phyloP scores from a whole-genome alignment of 1,140 invertebrate species.

The Sipha flava region DNA sequence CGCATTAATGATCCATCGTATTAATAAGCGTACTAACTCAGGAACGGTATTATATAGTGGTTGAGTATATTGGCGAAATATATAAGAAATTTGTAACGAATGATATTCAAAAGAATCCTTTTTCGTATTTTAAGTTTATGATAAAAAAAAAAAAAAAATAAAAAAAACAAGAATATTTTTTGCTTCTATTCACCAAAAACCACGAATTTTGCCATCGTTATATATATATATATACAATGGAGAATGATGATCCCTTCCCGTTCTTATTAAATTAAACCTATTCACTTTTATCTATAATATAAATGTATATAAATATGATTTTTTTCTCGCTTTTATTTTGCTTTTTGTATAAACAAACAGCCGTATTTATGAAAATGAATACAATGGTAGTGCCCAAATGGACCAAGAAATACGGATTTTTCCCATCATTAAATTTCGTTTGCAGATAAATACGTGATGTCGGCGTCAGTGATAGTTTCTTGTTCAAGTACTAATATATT shows the following conservation, averaged over 20 bases:
- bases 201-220: background rate
- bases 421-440: background rate
- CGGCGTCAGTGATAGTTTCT: constrained; percentile 2
- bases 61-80: too few species aligned
- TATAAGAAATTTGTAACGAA: background rate
- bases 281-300: too few species aligned
- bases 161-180: background rate
- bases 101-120: background rate
- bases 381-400: background rate
- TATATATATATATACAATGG: background rate
- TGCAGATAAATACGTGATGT: background rate
- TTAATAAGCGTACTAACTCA: too few species aligned
- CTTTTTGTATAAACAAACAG: background rate
- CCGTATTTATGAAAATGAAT: background rate
- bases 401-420: background rate
- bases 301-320: background rate
- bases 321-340: background rate
- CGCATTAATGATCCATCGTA: too few species aligned
- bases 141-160: background rate
- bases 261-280: background rate
- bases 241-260: background rate
- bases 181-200: background rate
- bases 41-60: too few species aligned
- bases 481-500: background rate
- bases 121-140: background rate